Percentiles rank a stretch among this genome's conserved stretches.
phyloP scores from a whole-genome alignment of 2,888 invertebrate species.

The Physocephala rufipes region DNA sequence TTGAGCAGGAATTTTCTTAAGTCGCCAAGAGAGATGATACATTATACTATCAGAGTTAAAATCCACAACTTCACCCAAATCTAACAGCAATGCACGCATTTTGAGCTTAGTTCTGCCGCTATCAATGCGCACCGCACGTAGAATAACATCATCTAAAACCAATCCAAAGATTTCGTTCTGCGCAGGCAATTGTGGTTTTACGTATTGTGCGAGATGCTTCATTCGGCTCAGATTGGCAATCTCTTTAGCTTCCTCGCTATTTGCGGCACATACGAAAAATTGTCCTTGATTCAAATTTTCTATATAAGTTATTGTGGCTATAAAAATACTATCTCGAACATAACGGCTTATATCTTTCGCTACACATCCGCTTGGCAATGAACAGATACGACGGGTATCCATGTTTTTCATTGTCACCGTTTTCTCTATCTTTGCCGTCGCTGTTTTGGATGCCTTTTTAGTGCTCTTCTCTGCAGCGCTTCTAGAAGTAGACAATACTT shows the following conservation, averaged over 20 bases:
- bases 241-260: neutral
- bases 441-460: constrained; percentile 19
- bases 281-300: constrained; percentile 35
- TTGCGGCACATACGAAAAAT: constrained; percentile 42
- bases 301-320: constrained; percentile 40
- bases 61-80: constrained; percentile 44
- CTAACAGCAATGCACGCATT: constrained; percentile 37
- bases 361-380: neutral
- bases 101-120: neutral
- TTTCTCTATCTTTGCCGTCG: neutral
- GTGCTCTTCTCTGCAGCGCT: neutral
- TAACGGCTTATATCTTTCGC: constrained; percentile 37
- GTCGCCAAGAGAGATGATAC: constrained; percentile 41
- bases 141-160: constrained; percentile 44
- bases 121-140: constrained; percentile 41
- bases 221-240: constrained; percentile 39
- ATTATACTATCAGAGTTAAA: constrained; percentile 37
- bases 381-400: neutral
- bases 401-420: neutral
- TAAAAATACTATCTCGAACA: constrained; percentile 28
- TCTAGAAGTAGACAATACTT: neutral
- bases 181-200: constrained; percentile 28
- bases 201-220: constrained; percentile 42
- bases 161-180: constrained; percentile 43
- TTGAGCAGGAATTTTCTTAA: constrained; percentile 40